A percentile compares a stretch with the other conserved stretches of the same genome.
Evolutionary conservation across 2,113 vertebrate species (phyloP).

Genomic region (Edolisoma coerulescens): DNA sequence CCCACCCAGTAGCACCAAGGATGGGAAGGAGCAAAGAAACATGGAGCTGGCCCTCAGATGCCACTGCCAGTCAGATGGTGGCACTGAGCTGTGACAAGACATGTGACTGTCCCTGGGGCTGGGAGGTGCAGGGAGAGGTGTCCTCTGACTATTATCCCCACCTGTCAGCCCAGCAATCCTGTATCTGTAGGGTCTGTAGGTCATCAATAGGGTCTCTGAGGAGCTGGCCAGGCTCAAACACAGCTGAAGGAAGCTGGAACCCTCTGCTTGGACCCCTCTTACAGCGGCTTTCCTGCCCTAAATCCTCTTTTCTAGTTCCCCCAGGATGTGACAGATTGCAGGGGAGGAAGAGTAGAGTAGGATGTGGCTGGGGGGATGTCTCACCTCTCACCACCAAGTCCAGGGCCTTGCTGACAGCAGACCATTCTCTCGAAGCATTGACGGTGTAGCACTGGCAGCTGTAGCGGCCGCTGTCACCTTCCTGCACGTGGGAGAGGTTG

Average conservation of each 20-base stretch:
- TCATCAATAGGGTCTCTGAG: neutral
- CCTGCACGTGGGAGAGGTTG: neutral
- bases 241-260: neutral
- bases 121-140: neutral
- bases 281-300: neutral
- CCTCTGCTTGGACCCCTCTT: neutral
- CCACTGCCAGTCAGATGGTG: neutral
- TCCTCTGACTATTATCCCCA: neutral
- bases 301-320: neutral
- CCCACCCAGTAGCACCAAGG: neutral
- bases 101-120: neutral
- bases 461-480: neutral
- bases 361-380: neutral
- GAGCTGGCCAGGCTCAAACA: neutral
- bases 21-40: neutral
- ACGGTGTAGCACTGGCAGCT: neutral
- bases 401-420: neutral
- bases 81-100: neutral
- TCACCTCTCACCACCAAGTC: conserved; percentile 30
- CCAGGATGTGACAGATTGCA: neutral
- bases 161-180: neutral
- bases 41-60: neutral
- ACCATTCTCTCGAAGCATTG: fast-evolving
- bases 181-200: neutral
- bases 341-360: neutral